These are phyloP conservation scores for Archegozetes longisetosus DNA, from an alignment of 1,140 invertebrate genomes.

Conservation along the genomic window DNA sequence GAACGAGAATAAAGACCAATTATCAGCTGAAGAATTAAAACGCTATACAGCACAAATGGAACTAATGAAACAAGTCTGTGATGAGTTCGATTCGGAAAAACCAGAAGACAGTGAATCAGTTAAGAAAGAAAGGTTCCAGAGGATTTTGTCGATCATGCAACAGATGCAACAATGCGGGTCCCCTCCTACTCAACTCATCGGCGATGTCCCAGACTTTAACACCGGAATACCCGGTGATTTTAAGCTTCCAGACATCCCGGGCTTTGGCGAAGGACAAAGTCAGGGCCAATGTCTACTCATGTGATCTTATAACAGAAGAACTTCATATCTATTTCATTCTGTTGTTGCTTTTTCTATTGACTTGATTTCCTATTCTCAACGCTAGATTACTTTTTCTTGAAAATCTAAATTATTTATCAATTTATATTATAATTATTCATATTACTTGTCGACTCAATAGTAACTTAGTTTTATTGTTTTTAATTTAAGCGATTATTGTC, in stretches of 20 bases:
- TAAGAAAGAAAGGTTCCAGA: slow-evolving; percentile 58
- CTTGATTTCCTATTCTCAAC: no score
- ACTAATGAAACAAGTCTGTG: slow-evolving; percentile 53
- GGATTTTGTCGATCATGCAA: slow-evolving; percentile 60
- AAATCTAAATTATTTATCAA: no score
- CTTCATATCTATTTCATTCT: no score
- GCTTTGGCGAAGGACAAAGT: background rate
- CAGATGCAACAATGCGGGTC: slow-evolving; percentile 71
- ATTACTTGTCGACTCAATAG: no score
- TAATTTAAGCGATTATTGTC: no score
- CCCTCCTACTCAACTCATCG: slow-evolving; percentile 37
- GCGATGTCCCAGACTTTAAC: background rate
- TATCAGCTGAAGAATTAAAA: slow-evolving; percentile 43
- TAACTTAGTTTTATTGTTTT: no score
- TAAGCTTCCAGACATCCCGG: background rate
- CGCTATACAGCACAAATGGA: slow-evolving; percentile 56
- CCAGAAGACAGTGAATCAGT: slow-evolving; percentile 47
- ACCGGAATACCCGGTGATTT: background rate
- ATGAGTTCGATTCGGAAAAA: slow-evolving; percentile 55
- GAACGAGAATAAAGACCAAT: slow-evolving; percentile 48
- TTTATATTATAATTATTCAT: no score
- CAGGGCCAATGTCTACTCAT: background rate
- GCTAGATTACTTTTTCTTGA: no score
- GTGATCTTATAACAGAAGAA: no score
- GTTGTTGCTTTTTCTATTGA: no score